Base-by-base conservation (phyloP, 2,797 vertebrate species). In the Fundulus diaphanus region DNA sequence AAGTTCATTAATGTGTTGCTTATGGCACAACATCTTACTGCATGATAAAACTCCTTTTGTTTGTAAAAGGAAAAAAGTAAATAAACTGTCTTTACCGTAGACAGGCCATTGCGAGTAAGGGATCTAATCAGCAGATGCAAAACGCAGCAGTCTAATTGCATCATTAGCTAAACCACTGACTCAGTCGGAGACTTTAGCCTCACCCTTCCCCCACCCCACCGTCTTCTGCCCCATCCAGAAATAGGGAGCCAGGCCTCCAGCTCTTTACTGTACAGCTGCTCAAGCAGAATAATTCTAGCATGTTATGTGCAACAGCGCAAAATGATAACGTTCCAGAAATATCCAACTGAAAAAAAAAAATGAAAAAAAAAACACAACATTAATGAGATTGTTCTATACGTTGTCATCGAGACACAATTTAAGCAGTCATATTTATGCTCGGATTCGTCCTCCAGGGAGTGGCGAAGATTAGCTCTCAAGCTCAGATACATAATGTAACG, bases 131-230 rank as follows among this genome's bases (percentile, higher is more conserved):
- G 86, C 85, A 85, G 87, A 93, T 89, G 89, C 86, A 91, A 92
- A 92, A 88, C 89, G 87, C 89, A 92, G 84, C 85, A 79, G 75
- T 90, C 89, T 94, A 94, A 94, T 93, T 95, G 92, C 90, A 94
- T 94, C 91, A 93, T 94, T 93, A 94, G 91, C 92, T 90, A 92
- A 93, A 92, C 88, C 91, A 93, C 91, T 95, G 93, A 94, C 85
- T 95, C 93, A 94, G 92, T 92, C 82, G 85, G 85, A 82, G 90
- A 90, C 88, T 90, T 89, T 88, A 86, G 81, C 73, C 83, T 73
- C 85, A 24, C 83, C 89, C 85, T 66, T 70, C 86, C 83, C 82
- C 86, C 76, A 82, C 73, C 72, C 79, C 59, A 57, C 72, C 78
- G 67, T 83, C 71, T 85, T 70, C 90, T 87, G 85, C 90, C 90